Evolutionary conservation across 2,888 invertebrate genomes (phyloP), one percentile per base, ranked within the genome.

Genomic region (Itoplectis maculator): DNA sequence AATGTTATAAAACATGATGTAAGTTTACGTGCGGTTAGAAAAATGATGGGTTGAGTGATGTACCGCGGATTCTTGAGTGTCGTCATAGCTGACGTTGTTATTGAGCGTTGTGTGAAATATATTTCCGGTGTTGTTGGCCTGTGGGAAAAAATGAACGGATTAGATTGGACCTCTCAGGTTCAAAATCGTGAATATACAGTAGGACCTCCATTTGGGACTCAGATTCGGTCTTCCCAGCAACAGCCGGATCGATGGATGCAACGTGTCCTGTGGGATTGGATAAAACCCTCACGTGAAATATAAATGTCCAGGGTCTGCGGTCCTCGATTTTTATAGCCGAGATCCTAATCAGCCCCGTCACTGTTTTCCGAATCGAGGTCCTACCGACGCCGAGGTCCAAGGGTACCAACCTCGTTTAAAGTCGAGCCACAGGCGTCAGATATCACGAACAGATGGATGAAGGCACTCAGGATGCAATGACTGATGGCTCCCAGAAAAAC

Each of bases 51-150:
- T 29, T 5, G 29, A 29, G 29, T 29, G 29, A 29, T 29, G 29
- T 29, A 29, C 29, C 29, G 29, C 29, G 5, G n/a, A n/a, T 61
- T 73, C 37, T 1, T 7, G 49, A 11, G 20, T 23, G 3, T 49
- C 45, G 7, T 7, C 18, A 6, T 15, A 42, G n/a, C 65, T 9
- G 13, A 49, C 4, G 0, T 35, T 37, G 23, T 13, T 49, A n/a
- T 61, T 73, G 18, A 73, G 61, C 35, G 15, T 35, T 0, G 47
- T n/a, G 11, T 49, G 66, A 11, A 66, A 15, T n/a, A 49, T 47
- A 49, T 66, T 66, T 3, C 66, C 66, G 5, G 66, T 66, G 9
- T 49, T 35, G 18, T 66, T 66, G n/a, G 49, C 66, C 66, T 66
- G 18, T 15, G 13, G n/a, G n/a, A 47, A 13, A 47, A 66, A n/a